Conservation (phyloP, 2,888 invertebrate species). For the Hydraecia micacea region DNA sequence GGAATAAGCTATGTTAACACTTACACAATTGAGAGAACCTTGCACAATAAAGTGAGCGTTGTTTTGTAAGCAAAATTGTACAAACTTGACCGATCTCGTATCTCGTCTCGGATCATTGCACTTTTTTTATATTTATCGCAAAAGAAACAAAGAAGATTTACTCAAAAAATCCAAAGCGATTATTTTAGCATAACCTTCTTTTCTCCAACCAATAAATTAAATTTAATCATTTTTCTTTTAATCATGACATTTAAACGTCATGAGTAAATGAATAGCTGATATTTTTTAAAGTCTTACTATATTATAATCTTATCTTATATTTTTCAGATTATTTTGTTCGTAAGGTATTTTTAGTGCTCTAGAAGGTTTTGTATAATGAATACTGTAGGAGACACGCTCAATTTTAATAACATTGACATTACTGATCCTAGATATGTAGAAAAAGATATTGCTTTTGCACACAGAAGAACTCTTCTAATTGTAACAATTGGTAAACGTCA, state of each 20-base stretch:
- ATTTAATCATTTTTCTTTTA: not conserved
- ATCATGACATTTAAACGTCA: slow-evolving; percentile 31
- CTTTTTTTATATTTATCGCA: not conserved
- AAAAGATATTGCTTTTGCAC: slow-evolving; percentile 46
- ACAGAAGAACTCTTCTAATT: slow-evolving; percentile 74
- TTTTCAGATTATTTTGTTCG: slow-evolving; percentile 16
- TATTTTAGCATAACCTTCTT: slow-evolving; percentile 18
- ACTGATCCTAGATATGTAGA: slow-evolving; percentile 61
- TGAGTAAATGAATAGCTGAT: not conserved
- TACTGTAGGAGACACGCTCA: slow-evolving; percentile 41
- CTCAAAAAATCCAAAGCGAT: not conserved
- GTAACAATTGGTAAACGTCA: slow-evolving; percentile 72
- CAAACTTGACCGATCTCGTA: not conserved
- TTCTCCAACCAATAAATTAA: not conserved
- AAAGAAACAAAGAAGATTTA: not conserved
- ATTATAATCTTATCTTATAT: not conserved
- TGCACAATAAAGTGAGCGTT: not conserved
- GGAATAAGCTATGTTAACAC: not conserved
- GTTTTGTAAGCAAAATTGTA: not conserved
- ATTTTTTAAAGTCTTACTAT: slow-evolving; percentile 21
- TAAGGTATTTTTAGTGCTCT: slow-evolving; percentile 14
- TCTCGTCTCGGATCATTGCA: not conserved
- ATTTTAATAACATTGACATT: slow-evolving; percentile 69
- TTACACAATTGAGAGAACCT: not conserved
- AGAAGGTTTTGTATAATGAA: slow-evolving; percentile 17